phyloP scores from a whole-genome alignment of 2,113 vertebrate species.

The Colaptes auratus region DNA sequence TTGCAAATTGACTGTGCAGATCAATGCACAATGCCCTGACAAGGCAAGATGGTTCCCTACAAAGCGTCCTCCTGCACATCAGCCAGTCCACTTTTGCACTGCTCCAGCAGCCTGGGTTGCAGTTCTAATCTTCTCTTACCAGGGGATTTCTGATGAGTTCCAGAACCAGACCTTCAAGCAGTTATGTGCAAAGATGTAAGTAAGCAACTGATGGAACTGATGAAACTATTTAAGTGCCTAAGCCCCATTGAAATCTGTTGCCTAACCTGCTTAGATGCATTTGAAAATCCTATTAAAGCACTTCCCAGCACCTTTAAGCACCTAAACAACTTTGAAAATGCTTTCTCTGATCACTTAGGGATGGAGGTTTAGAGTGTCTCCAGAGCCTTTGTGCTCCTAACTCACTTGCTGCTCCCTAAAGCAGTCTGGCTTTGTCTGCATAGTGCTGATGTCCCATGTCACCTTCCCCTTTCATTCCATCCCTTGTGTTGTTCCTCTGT shows the following conservation, averaged over 20 bases:
- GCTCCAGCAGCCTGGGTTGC: background rate
- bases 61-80: background rate
- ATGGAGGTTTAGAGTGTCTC: background rate
- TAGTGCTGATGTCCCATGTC: background rate
- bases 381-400: background rate
- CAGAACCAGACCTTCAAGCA: background rate
- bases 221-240: constrained; percentile 6
- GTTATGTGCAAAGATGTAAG: background rate
- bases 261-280: background rate
- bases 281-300: constrained; percentile 43
- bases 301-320: constrained; percentile 8
- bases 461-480: constrained; percentile 17
- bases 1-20: constrained; percentile 20
- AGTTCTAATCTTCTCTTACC: background rate
- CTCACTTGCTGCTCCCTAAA: background rate
- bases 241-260: background rate
- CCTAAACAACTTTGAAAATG: background rate
- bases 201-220: background rate
- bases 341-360: background rate
- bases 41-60: background rate
- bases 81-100: background rate
- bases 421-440: background rate
- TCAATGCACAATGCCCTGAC: constrained; percentile 38
- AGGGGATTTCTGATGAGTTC: background rate
- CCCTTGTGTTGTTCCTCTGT: background rate